Conservation (phyloP, 1,140 invertebrate genomes). For the Tribolium castaneum region DNA sequence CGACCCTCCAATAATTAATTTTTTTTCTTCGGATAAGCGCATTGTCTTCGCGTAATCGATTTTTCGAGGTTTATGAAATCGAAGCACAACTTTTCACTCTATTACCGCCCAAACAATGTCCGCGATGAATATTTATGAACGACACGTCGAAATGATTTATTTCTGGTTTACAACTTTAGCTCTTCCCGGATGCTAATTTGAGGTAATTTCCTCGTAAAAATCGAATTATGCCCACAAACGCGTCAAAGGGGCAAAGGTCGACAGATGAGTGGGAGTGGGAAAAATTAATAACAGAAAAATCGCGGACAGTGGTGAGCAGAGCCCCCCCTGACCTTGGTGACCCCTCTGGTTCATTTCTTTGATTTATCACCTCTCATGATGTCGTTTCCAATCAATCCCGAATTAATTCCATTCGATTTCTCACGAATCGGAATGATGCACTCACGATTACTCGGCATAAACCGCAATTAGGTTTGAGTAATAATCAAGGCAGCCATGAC, state of each 20-base stretch:
- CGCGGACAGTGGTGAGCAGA: not conserved
- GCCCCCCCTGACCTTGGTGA: not conserved
- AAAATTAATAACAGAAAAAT: no score
- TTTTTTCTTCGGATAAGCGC: not conserved
- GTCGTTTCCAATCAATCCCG: slow-evolving; percentile 1
- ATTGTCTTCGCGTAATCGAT: not conserved
- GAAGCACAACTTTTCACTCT: not conserved
- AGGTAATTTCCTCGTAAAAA: not conserved
- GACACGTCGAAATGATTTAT: not conserved
- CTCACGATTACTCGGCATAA: slow-evolving; percentile 44
- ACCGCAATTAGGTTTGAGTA: slow-evolving; percentile 41
- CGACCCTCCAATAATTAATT: not conserved
- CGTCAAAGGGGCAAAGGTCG: no score
- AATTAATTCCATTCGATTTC: slow-evolving; percentile 16
- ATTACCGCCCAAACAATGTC: not conserved
- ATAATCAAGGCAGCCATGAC: slow-evolving; percentile 42
- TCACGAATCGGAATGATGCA: slow-evolving; percentile 26
- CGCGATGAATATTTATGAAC: not conserved
- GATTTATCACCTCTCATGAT: not conserved
- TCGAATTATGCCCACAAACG: no score
- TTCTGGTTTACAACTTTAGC: not conserved
- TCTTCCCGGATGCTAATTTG: not conserved
- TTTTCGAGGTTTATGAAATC: not conserved
- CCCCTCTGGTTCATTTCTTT: not conserved
- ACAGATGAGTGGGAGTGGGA: no score